phyloP scores from a whole-genome alignment of 2,888 invertebrate species.

The Macrosiphum euphorbiae region DNA sequence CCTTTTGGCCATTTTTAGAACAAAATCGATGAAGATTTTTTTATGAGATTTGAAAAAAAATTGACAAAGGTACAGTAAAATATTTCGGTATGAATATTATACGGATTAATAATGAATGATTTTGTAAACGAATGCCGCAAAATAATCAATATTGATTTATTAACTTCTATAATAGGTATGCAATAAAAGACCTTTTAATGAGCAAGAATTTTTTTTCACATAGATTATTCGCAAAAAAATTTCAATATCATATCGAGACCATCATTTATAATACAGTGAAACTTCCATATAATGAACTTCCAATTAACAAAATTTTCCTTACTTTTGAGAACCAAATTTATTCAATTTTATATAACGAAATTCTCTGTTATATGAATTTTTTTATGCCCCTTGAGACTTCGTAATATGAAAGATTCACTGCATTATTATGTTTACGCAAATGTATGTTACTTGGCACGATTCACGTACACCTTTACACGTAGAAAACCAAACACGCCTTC shows the following conservation, averaged over 20 bases:
- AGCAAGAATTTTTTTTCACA: neutral
- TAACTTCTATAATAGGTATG: neutral
- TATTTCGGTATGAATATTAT: neutral
- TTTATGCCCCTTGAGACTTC: no score
- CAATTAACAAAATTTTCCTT: no score
- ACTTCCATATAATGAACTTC: no score
- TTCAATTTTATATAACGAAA: no score
- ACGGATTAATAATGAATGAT: conserved; percentile 36
- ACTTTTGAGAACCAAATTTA: no score
- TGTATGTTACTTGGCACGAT: neutral
- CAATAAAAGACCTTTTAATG: conserved; percentile 20
- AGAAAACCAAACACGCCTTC: neutral
- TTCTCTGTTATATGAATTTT: no score
- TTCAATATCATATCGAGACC: no score
- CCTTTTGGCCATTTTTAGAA: conserved; percentile 21
- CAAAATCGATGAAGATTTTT: conserved; percentile 9
- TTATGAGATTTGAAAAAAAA: neutral
- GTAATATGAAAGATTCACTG: no score
- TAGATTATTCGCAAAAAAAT: conserved; percentile 15
- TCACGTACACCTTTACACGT: neutral
- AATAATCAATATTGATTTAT: conserved; percentile 20
- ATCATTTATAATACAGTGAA: neutral
- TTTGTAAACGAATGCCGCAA: neutral
- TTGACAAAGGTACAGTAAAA: conserved; percentile 27
- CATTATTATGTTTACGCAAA: neutral